These are phyloP conservation scores for Drosophila tani DNA, from an alignment of 1,140 invertebrate species.

Conservation along the genomic window DNA sequence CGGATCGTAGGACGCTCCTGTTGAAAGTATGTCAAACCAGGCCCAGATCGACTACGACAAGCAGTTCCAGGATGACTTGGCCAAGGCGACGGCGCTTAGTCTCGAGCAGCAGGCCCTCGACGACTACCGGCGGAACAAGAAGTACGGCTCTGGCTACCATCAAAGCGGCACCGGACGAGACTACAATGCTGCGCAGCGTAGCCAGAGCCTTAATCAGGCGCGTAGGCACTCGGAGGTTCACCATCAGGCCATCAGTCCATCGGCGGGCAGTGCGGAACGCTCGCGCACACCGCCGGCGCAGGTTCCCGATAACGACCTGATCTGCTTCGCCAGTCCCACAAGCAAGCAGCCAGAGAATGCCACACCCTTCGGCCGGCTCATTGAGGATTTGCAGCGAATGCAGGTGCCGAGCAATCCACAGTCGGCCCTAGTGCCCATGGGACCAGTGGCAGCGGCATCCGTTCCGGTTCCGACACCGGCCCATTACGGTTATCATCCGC, in stretches of 20 bases:
- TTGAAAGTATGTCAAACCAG: slow-evolving; percentile 74
- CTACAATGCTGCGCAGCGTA: slow-evolving; percentile 58
- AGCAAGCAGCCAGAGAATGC: slow-evolving; percentile 85
- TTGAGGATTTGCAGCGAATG: slow-evolving; percentile 86
- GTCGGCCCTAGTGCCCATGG: slow-evolving; percentile 72
- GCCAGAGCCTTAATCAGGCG: slow-evolving; percentile 76
- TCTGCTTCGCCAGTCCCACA: slow-evolving; percentile 89
- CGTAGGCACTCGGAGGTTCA: slow-evolving; percentile 85
- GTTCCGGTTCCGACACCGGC: slow-evolving; percentile 26
- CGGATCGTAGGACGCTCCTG: slow-evolving; percentile 30
- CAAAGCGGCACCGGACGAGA: slow-evolving; percentile 19
- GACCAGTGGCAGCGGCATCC: slow-evolving; percentile 65
- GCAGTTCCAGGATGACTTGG: slow-evolving; percentile 93
- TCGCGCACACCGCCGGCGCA: slow-evolving; percentile 85
- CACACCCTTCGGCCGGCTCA: slow-evolving; percentile 86
- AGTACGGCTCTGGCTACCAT: slow-evolving; percentile 62
- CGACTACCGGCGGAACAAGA: slow-evolving; percentile 88
- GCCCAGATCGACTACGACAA: slow-evolving; percentile 89
- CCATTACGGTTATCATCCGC: slow-evolving; percentile 30
- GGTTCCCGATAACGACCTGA: slow-evolving; percentile 88
- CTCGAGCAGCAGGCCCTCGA: slow-evolving; percentile 93
- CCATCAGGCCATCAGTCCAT: slow-evolving; percentile 33
- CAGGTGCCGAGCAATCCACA: slow-evolving; percentile 63
- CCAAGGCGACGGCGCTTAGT: slow-evolving; percentile 93
- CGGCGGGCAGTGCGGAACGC: slow-evolving; percentile 44